These are phyloP conservation scores for Lutraria rhynchaena DNA, from an alignment of 1,140 invertebrate species.

Conservation along the genomic window DNA sequence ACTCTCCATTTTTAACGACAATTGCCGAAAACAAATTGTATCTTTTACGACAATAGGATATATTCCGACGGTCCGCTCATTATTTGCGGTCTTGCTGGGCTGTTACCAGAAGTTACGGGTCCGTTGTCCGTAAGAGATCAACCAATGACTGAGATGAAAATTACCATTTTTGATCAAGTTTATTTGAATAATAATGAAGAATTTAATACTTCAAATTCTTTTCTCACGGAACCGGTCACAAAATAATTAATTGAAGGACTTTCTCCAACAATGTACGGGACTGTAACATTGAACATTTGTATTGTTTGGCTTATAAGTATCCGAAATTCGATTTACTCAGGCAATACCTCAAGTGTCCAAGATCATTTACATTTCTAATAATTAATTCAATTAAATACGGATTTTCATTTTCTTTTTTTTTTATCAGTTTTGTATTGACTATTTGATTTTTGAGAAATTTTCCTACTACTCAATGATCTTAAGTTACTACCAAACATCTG, in stretches of 20 bases:
- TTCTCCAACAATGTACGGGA: conserved; percentile 4
- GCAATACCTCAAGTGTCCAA: too few relatives aligned
- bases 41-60: too few relatives aligned
- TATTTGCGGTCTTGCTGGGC: conserved; percentile 13
- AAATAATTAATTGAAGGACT: not conserved
- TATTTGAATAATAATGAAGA: conserved; percentile 17
- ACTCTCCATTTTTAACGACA: not conserved
- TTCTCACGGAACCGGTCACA: conserved; percentile 13
- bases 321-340: too few relatives aligned
- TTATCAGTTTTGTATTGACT: too few relatives aligned
- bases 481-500: too few relatives aligned
- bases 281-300: not conserved
- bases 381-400: too few relatives aligned
- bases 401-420: too few relatives aligned
- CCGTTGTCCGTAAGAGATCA: not conserved
- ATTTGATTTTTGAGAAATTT: too few relatives aligned
- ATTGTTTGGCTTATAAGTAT: conserved; percentile 3
- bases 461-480: too few relatives aligned
- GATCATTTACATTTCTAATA: too few relatives aligned
- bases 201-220: conserved; percentile 2
- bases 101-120: conserved; percentile 14
- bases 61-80: conserved; percentile 5
- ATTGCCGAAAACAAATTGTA: not conserved
- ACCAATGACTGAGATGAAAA: not conserved
- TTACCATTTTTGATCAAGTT: not conserved